Evolutionary conservation across 2,888 invertebrate species (phyloP), one percentile per base, ranked within the genome.

Genomic region (Blomia tropicalis): DNA sequence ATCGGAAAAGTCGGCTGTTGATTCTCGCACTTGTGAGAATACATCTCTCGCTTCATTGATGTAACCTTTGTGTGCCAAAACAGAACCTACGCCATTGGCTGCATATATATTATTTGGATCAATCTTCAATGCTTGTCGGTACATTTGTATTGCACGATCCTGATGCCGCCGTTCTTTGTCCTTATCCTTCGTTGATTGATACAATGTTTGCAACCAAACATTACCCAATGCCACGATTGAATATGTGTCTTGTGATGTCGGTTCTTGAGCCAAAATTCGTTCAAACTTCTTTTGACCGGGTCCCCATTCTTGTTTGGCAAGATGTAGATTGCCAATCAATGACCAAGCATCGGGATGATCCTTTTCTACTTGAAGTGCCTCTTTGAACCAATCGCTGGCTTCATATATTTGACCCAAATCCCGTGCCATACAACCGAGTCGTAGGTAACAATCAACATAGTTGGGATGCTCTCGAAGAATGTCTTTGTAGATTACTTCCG

Each of bases 271-370:
- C 25, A 99, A 76, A 69, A 99, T 91, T 67, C 92, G 81, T 73
- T 99, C 98, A 72, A 93, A 99, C 75, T 96, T 96, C 78, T 96
- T 96, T 76, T 99, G 98, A 0, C 93, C 98, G 0, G 95, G 90
- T 0, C 90, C 89, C 85, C 92, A 95, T 77, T 98, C 86, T 77
- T 88, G 88, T 75, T 98, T 95, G 0, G 90, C 90, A 70, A 96
- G 80, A 80, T 99, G 98, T 17, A 99, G 80, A 76, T 96, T 96
- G 27, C 96, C 98, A 64, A 98, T 80, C 66, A 98, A 75, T 0
- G 96, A 92, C 89, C 98, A 95, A 0, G 96, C 93, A 76, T 96
- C 96, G 0, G 95, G 92, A 75, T 96, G 91, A 70, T 92, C 91
- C 68, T 87, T 87, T 51, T 93, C 93, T 27, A 61, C 61, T 70